Evolutionary conservation across 2,797 vertebrate species (phyloP), one percentile per base, ranked within the genome.

Genomic region (Halcyon chelicuti): DNA sequence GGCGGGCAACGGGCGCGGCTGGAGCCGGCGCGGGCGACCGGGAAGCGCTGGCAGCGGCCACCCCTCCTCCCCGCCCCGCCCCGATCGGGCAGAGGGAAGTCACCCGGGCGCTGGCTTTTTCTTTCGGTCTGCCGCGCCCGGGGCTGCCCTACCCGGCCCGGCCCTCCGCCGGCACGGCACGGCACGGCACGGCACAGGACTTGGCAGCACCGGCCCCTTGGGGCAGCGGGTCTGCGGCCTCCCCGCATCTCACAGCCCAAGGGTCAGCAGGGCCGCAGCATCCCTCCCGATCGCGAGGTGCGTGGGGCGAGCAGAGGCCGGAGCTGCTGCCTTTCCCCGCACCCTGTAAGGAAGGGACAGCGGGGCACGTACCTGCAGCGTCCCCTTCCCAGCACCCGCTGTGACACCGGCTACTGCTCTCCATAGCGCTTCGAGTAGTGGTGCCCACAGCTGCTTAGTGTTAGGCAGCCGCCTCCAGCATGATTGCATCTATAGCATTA

Each of bases 341-440:
- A 8, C 4, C 35, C 61, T 1, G 29, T 2, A 1, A 20, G 58
- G 42, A 1, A 20, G 58, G 42, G 51, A 2, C n/a, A 9, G 40
- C 22, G 39, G 31, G 35, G 28, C n/a, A 7, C 67, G 3, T n/a
- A 15, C 1, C 13, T 5, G 35, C 2, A 4, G 73, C 51, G 3
- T 12, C 37, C 23, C 40, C 33, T 17, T 1, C 10, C 35, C n/a
- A 0, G 55, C 47, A 0, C 13, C 2, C 8, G 7, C 39, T 1
- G 8, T 6, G 79, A 0, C 39, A 14, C 4, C 25, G 12, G 1
- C 16, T 5, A 4, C 65, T 22, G 37, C 29, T 9, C 16, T 5
- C 22, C 58, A 0, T 8, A 1, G 39, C 0, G 71, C n/a, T n/a
- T 14, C 11, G 4, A 25, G 52, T 0, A 28, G 49, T 5, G 19